phyloP scores from a whole-genome alignment of 2,888 invertebrate species.

The Lochmaea crataegi region DNA sequence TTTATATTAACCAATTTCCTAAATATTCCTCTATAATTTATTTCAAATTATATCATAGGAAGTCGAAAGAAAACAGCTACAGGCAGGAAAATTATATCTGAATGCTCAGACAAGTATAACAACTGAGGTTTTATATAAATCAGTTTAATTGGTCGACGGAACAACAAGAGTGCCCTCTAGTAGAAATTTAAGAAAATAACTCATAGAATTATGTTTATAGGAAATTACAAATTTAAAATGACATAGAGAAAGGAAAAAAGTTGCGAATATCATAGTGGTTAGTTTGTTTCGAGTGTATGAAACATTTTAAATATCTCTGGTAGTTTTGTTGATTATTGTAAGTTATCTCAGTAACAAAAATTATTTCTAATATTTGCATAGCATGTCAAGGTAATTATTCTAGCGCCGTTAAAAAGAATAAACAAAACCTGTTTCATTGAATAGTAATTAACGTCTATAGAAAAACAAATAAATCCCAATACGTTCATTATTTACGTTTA shows the following conservation, averaged over 20 bases:
- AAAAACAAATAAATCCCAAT: not conserved
- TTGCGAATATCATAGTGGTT: no score
- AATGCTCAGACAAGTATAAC: not conserved
- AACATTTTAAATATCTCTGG: not conserved
- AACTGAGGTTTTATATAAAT: not conserved
- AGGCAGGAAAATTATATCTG: not conserved
- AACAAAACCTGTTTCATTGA: not conserved
- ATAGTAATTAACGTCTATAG: not conserved
- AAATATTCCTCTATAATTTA: not conserved
- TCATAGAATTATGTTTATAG: not conserved
- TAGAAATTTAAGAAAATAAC: not conserved
- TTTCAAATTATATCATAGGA: not conserved
- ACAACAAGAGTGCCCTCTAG: not conserved
- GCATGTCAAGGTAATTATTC: not conserved
- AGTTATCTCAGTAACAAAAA: constrained; percentile 1
- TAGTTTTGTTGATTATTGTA: not conserved
- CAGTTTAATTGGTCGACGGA: constrained; percentile 1
- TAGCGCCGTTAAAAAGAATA: not conserved
- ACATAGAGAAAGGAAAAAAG: no score
- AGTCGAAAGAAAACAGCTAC: not conserved
- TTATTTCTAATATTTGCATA: not conserved
- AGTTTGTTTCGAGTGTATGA: no score
- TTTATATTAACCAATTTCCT: no score
- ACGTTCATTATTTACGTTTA: not conserved
- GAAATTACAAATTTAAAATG: not conserved